Evolutionary conservation across 2,888 invertebrate species (phyloP).

Genomic region (Dione juno): DNA sequence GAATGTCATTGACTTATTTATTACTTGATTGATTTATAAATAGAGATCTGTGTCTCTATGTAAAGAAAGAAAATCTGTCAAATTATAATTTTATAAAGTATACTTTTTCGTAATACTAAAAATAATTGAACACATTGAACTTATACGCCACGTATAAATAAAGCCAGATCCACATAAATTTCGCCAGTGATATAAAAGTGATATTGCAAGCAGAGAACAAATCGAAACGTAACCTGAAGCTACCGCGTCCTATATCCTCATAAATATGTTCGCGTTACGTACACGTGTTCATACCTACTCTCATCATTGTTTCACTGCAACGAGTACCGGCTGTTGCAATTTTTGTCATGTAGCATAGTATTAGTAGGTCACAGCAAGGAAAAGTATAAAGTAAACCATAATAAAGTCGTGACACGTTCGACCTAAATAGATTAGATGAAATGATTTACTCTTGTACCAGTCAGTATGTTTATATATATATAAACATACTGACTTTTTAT

Average conservation of each 20-base stretch:
- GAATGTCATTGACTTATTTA: too few species aligned
- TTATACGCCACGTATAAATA: constrained; percentile 3
- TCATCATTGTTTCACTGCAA: constrained; percentile 29
- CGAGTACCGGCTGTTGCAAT: constrained; percentile 20
- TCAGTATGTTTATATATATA: too few species aligned
- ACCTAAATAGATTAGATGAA: constrained; percentile 2
- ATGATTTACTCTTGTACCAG: neutral
- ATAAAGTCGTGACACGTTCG: neutral
- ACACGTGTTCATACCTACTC: constrained; percentile 1
- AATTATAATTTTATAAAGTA: too few species aligned
- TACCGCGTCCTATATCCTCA: constrained; percentile 19
- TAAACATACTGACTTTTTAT: too few species aligned
- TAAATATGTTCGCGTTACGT: constrained; percentile 1
- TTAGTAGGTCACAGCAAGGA: constrained; percentile 25
- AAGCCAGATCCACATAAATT: neutral
- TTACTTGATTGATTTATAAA: too few species aligned
- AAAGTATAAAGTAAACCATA: neutral
- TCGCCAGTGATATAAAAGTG: constrained; percentile 8
- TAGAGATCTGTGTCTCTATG: too few species aligned
- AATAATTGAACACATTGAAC: too few species aligned
- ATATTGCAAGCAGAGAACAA: constrained; percentile 6
- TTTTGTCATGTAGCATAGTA: constrained; percentile 21
- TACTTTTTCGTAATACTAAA: too few species aligned
- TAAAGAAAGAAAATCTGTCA: too few species aligned
- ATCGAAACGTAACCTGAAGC: constrained; percentile 13